These are phyloP conservation scores for Trichopria drosophilae DNA, from an alignment of 2,888 invertebrate species.

Conservation along the genomic window DNA sequence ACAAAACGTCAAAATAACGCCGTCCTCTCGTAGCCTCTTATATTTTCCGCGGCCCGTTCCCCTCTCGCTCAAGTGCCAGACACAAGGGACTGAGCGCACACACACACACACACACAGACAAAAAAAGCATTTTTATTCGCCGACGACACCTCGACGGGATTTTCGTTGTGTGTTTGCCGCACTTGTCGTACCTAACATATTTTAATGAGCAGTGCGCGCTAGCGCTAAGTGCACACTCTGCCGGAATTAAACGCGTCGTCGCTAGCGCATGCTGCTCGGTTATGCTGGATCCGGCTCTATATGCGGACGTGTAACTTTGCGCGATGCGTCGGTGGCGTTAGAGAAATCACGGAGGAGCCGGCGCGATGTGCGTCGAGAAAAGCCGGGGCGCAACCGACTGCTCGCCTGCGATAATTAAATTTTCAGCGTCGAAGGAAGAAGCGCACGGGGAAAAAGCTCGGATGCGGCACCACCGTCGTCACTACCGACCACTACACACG, in stretches of 20 bases:
- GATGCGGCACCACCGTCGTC: conserved; percentile 10
- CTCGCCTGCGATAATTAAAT: conserved; percentile 48
- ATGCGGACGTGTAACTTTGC: conserved; percentile 10
- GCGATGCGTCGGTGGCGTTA: conserved; percentile 14
- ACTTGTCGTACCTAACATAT: no score
- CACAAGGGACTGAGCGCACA: no score
- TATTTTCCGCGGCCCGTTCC: no score
- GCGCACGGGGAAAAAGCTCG: conserved; percentile 20
- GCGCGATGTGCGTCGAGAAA: conserved; percentile 1
- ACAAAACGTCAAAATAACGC: no score
- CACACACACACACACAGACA: no score
- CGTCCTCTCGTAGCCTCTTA: no score
- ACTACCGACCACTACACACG: no score
- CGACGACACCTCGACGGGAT: no score
- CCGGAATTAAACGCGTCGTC: conserved; percentile 34
- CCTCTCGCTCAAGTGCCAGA: no score
- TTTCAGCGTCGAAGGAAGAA: conserved; percentile 41
- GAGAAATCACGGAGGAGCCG: conserved; percentile 26
- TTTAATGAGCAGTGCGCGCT: conserved; percentile 8
- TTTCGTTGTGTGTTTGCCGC: no score
- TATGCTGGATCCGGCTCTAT: neutral
- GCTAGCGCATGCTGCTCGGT: neutral
- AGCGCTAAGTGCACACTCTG: conserved; percentile 30
- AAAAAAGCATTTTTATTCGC: no score
- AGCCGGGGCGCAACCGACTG: conserved; percentile 10